These are phyloP conservation scores for Datnioides undecimradiatus DNA, from an alignment of 2,113 vertebrate genomes.

Conservation along the genomic window DNA sequence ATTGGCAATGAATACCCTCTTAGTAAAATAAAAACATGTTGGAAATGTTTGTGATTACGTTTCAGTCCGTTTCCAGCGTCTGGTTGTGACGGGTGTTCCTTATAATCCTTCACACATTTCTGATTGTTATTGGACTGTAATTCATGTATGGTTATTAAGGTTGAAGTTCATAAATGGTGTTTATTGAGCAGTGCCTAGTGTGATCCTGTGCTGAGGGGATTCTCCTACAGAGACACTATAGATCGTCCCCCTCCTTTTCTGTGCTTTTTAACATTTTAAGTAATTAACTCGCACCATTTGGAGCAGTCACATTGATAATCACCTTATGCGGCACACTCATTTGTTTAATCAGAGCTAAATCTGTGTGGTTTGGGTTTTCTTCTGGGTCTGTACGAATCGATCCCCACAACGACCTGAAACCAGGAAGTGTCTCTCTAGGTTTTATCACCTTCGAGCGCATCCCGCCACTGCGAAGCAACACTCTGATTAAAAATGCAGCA, in stretches of 20 bases:
- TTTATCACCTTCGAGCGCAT: background rate
- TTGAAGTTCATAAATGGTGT: background rate
- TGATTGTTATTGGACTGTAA: background rate
- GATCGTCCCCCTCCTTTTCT: no score
- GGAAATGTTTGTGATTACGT: background rate
- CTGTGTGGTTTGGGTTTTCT: background rate
- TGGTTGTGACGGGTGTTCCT: background rate
- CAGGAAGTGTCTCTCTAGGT: slow-evolving; percentile 4
- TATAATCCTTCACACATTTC: no score
- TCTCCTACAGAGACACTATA: no score
- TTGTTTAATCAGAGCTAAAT: background rate
- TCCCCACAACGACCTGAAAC: background rate
- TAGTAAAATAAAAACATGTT: background rate
- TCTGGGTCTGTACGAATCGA: background rate
- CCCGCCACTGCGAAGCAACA: background rate
- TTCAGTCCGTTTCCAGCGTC: no score
- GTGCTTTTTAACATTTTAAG: background rate
- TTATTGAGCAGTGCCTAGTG: background rate
- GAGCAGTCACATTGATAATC: background rate
- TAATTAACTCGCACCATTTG: background rate
- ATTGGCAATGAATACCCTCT: background rate
- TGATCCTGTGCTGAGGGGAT: background rate
- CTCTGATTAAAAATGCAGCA: slow-evolving; percentile 39
- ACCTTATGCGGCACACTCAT: no score
- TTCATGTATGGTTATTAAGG: background rate